Percentiles rank a stretch among this genome's conserved stretches.
phyloP scores from a whole-genome alignment of 2,113 vertebrate genomes.

The Lamprotornis superbus region DNA sequence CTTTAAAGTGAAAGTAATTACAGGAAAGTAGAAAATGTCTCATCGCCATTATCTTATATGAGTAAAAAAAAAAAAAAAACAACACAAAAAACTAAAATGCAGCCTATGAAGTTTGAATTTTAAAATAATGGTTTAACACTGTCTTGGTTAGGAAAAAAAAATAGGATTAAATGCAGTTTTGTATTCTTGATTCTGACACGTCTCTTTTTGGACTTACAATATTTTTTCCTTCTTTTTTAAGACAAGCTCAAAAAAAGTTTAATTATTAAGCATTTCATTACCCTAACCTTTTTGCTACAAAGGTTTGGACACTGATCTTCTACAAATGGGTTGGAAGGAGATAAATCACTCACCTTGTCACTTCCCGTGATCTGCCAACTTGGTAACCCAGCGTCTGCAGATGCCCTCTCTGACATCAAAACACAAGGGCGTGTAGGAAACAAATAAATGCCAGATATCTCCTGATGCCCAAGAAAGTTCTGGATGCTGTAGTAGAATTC shows the following conservation, averaged over 20 bases:
- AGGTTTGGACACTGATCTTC: background rate
- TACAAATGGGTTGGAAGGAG: conserved; percentile 4
- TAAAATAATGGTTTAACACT: background rate
- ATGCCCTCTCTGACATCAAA: conserved; percentile 59
- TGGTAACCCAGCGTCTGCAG: conserved; percentile 54
- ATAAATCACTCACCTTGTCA: conserved; percentile 57
- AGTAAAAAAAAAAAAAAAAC: background rate
- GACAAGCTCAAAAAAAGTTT: background rate
- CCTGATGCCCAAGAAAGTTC: conserved; percentile 14
- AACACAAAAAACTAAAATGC: background rate
- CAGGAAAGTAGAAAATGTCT: background rate
- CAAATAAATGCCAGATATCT: conserved; percentile 51
- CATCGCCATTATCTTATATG: background rate
- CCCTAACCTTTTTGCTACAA: background rate
- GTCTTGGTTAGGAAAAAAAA: background rate
- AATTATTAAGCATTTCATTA: conserved; percentile 1
- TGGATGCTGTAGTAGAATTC: background rate
- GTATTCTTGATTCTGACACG: background rate
- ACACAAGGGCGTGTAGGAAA: conserved; percentile 26
- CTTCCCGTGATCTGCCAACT: conserved; percentile 23
- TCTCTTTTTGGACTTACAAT: background rate
- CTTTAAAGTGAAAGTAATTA: conserved; percentile 18
- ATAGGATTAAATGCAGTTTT: background rate
- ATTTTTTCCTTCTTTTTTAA: background rate
- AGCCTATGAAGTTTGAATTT: background rate